Conservation (phyloP, 1,140 invertebrate species). For the Laupala kohalensis region DNA sequence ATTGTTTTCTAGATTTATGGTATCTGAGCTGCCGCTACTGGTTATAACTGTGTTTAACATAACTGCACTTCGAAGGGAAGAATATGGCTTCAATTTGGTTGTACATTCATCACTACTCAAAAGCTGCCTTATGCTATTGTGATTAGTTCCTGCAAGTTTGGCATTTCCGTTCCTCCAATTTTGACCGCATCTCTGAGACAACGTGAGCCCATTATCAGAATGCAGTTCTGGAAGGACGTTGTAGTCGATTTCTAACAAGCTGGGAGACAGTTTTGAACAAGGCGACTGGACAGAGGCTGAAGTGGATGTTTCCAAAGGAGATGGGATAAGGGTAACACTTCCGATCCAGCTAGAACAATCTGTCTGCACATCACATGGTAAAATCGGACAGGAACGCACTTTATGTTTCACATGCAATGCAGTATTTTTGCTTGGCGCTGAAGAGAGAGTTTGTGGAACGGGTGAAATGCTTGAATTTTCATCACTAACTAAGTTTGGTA, state of each 20-base stretch:
- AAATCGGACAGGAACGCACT: not conserved
- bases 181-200: not conserved
- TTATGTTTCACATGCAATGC: not conserved
- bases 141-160: not conserved
- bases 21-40: constrained; percentile 9
- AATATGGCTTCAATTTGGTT: not conserved
- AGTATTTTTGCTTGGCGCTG: not conserved
- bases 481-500: not conserved
- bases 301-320: not conserved
- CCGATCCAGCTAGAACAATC: not conserved
- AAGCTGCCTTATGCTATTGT: not conserved
- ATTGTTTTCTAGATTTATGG: constrained; percentile 7
- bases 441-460: not conserved
- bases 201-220: not conserved
- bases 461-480: not conserved
- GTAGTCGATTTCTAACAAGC: constrained; percentile 23
- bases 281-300: not conserved
- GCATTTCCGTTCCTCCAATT: not conserved
- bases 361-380: too few species aligned
- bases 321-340: not conserved
- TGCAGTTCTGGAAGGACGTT: not conserved
- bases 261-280: constrained; percentile 20
- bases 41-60: not conserved
- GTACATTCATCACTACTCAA: not conserved
- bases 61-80: not conserved